Conservation (phyloP, 2,888 invertebrate species). For the Sphaerophoria rueppellii region DNA sequence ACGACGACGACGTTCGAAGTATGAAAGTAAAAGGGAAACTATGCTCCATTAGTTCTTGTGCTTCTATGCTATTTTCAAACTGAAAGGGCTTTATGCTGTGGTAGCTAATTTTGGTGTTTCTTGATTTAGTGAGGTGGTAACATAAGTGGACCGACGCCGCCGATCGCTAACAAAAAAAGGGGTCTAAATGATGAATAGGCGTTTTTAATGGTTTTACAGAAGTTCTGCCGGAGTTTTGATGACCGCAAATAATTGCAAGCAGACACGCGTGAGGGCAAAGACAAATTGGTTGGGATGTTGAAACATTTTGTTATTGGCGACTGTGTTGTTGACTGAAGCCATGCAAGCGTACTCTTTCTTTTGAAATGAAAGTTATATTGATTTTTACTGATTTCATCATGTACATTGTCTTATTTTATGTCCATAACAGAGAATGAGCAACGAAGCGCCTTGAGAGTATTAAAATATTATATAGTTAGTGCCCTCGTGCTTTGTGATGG, state of each 20-base stretch:
- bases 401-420: too few relatives aligned
- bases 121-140: constrained; percentile 56
- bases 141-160: constrained; percentile 40
- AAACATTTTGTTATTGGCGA: background rate
- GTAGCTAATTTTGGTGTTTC: constrained; percentile 59
- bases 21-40: constrained; percentile 15
- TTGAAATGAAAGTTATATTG: too few relatives aligned
- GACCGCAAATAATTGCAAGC: constrained; percentile 56
- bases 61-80: background rate
- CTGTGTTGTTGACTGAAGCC: too few relatives aligned
- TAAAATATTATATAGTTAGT: too few relatives aligned
- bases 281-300: constrained; percentile 28
- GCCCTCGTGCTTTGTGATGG: too few relatives aligned
- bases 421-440: too few relatives aligned
- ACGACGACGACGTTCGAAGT: too few relatives aligned
- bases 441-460: too few relatives aligned
- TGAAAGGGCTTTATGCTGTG: constrained; percentile 39
- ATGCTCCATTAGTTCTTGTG: constrained; percentile 47
- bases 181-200: constrained; percentile 64
- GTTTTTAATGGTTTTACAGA: constrained; percentile 47
- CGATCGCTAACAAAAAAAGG: constrained; percentile 6
- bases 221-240: constrained; percentile 29
- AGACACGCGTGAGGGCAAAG: background rate
- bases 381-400: too few relatives aligned
- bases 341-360: too few relatives aligned